phyloP scores from a whole-genome alignment of 2,797 vertebrate genomes.

The Gymnocypris eckloni region DNA sequence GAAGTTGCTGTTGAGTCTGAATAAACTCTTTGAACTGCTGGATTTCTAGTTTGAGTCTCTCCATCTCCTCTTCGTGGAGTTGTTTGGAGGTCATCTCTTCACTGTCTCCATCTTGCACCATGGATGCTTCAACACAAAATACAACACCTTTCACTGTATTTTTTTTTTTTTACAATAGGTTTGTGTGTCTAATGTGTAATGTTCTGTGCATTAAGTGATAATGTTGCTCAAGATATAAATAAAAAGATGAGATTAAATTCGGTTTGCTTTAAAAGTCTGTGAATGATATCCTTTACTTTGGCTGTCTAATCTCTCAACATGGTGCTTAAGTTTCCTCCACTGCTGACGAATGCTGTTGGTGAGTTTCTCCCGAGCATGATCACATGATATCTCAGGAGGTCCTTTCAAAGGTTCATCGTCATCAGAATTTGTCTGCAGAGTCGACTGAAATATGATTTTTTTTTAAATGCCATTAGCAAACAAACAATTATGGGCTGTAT shows the following conservation, averaged over 20 bases:
- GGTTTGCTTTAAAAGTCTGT: neutral
- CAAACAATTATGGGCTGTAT: neutral
- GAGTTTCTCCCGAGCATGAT: conserved; percentile 89
- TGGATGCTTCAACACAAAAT: conserved; percentile 77
- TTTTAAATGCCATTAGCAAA: neutral
- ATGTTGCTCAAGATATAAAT: neutral
- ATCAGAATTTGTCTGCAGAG: conserved; percentile 81
- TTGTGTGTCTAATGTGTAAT: neutral
- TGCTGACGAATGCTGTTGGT: conserved; percentile 95
- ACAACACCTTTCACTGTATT: neutral
- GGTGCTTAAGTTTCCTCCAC: conserved; percentile 93
- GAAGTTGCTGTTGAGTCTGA: conserved; percentile 90
- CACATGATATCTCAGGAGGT: conserved; percentile 86
- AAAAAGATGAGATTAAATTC: neutral
- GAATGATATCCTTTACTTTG: conserved; percentile 79
- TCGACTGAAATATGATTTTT: neutral
- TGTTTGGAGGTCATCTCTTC: conserved; percentile 82
- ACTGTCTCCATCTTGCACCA: conserved; percentile 74
- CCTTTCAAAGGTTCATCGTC: conserved; percentile 87
- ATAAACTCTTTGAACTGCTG: conserved; percentile 95
- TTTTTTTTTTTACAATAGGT: neutral
- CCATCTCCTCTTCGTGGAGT: conserved; percentile 87
- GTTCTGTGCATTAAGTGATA: neutral
- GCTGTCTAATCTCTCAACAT: conserved; percentile 92
- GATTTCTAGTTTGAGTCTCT: conserved; percentile 88